Evolutionary conservation across 64 coral and sea anemone genomes (phyloP).

Genomic region (Montipora efflorescens): DNA sequence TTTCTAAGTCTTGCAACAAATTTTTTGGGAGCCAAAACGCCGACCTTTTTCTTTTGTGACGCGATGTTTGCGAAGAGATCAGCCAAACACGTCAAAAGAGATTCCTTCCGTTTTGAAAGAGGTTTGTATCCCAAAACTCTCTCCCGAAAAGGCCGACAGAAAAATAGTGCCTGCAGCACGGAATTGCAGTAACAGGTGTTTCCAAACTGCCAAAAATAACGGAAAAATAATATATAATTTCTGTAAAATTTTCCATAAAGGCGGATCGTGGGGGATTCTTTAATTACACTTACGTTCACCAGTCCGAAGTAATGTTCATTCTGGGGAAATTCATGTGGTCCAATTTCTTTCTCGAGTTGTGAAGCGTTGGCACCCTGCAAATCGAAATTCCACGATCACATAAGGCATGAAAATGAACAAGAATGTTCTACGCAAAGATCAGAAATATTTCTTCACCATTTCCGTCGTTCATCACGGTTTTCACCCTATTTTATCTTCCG

Average conservation of each 20-base stretch:
- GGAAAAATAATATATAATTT: background rate
- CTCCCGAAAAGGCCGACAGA: slow-evolving; percentile 96
- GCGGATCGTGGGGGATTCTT: background rate
- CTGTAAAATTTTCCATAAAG: background rate
- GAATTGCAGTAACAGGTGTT: slow-evolving; percentile 99
- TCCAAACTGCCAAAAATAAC: slow-evolving; percentile 82
- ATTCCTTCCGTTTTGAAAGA: slow-evolving; percentile 92
- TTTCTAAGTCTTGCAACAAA: slow-evolving; percentile 97
- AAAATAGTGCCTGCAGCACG: slow-evolving; percentile 97
- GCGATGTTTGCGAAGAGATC: slow-evolving; percentile 96
- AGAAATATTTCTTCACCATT: slow-evolving; percentile 57
- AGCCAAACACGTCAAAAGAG: slow-evolving; percentile 92
- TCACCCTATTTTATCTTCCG: slow-evolving; percentile 2
- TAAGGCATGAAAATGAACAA: background rate
- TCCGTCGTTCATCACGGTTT: slow-evolving; percentile 10
- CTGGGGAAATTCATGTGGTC: slow-evolving; percentile 94
- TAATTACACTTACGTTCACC: slow-evolving; percentile 88
- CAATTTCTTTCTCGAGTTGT: slow-evolving; percentile 98
- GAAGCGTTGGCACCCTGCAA: slow-evolving; percentile 94
- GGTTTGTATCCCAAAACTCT: slow-evolving; percentile 93
- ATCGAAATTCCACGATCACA: background rate
- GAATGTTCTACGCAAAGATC: background rate
- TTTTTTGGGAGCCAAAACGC: slow-evolving; percentile 97
- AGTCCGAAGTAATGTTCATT: slow-evolving; percentile 99
- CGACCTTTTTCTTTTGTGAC: slow-evolving; percentile 98